Conservation (phyloP, 1,140 invertebrate species). For the Macrobrachium rosenbergii region DNA sequence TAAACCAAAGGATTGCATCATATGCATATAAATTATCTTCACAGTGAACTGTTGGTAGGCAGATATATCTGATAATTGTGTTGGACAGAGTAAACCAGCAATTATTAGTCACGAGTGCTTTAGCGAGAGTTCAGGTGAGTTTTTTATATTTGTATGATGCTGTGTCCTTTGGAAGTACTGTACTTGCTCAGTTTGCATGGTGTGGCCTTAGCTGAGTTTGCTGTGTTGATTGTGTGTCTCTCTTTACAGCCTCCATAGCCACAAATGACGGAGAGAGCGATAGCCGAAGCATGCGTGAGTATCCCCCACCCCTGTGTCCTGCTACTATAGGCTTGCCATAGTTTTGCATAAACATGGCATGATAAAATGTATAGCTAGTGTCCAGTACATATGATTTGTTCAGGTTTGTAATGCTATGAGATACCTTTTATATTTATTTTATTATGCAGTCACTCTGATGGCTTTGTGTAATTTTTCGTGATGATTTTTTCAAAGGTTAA, state of each 20-base stretch:
- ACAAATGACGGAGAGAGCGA: slow-evolving; percentile 65
- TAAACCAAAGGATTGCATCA: no score
- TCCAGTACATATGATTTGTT: neutral
- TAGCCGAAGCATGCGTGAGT: slow-evolving; percentile 65
- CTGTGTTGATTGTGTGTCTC: slow-evolving; percentile 60
- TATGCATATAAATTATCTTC: no score
- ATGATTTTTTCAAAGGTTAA: no score
- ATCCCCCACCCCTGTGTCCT: slow-evolving; percentile 30
- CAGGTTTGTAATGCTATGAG: no score
- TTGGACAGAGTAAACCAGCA: no score
- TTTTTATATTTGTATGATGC: neutral
- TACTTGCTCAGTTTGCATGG: slow-evolving; percentile 41
- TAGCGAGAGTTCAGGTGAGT: no score
- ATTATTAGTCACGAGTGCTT: no score
- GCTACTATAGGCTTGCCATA: slow-evolving; percentile 36
- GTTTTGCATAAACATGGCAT: slow-evolving; percentile 12
- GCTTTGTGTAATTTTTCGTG: no score
- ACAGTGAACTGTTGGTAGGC: no score
- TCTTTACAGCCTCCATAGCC: slow-evolving; percentile 63
- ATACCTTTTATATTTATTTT: no score
- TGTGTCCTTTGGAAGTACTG: neutral
- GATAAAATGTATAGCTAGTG: neutral
- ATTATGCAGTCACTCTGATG: no score
- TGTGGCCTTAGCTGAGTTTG: slow-evolving; percentile 40
- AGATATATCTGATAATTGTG: no score